These are phyloP conservation scores for Magallana gigas DNA, from an alignment of 1,140 invertebrate genomes.

Conservation along the genomic window DNA sequence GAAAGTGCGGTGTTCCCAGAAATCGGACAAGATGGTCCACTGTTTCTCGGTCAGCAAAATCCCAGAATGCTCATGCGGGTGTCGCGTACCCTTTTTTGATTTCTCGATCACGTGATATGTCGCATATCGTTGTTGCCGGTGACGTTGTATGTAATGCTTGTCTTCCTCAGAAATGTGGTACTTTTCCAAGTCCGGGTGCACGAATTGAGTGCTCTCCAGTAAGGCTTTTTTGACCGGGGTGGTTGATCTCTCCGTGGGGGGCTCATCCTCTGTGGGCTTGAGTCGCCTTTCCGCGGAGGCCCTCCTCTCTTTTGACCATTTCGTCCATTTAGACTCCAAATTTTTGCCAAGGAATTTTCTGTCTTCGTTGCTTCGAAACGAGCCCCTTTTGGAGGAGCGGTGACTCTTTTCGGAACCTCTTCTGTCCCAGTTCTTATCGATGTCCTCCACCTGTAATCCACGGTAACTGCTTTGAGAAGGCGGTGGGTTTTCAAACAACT, in stretches of 20 bases:
- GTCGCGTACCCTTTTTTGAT: conserved; percentile 66
- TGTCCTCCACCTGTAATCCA: conserved; percentile 64
- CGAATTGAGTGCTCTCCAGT: conserved; percentile 75
- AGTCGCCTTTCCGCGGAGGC: conserved; percentile 71
- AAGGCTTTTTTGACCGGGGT: conserved; percentile 77
- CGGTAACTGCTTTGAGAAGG: conserved; percentile 25
- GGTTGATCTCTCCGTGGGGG: conserved; percentile 69
- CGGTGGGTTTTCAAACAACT: conserved; percentile 57
- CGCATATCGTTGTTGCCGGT: conserved; percentile 71
- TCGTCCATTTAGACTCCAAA: conserved; percentile 73
- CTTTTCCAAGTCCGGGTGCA: conserved; percentile 74
- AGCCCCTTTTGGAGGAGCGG: conserved; percentile 63
- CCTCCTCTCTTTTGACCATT: conserved; percentile 74
- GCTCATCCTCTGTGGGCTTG: conserved; percentile 70
- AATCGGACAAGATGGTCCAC: conserved; percentile 72
- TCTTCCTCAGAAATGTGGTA: conserved; percentile 74
- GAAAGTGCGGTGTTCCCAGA: conserved; percentile 76
- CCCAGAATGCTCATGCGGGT: conserved; percentile 60
- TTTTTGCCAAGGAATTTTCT: conserved; percentile 67
- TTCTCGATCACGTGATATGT: conserved; percentile 72
- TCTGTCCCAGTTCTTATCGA: conserved; percentile 68
- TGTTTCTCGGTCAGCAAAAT: conserved; percentile 70
- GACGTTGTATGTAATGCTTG: conserved; percentile 71
- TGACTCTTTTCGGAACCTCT: conserved; percentile 62
- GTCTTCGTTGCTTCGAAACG: conserved; percentile 64